These are phyloP conservation scores for Nephrocerus scutellatus DNA, from an alignment of 2,888 invertebrate genomes.

Conservation along the genomic window DNA sequence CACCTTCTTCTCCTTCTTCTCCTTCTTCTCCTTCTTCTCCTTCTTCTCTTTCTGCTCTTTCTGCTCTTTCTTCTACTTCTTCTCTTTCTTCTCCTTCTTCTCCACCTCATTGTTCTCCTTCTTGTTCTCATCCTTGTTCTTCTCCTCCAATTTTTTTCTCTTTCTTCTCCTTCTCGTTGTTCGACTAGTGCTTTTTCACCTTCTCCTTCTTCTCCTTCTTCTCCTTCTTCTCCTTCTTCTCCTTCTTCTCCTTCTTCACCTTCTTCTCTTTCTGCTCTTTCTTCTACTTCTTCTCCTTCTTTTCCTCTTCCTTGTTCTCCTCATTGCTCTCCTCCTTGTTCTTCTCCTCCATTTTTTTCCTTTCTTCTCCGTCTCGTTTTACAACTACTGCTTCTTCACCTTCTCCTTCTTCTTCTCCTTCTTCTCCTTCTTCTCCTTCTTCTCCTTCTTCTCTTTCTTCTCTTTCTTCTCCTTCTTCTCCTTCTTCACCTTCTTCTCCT, in stretches of 20 bases:
- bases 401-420: not conserved
- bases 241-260: not conserved
- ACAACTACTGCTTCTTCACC: not conserved
- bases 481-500: not conserved
- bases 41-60: not conserved
- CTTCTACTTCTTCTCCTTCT: not conserved
- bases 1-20: not conserved
- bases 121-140: no score
- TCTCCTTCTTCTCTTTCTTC: not conserved
- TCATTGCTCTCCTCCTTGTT: slow-evolving; percentile 2
- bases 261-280: slow-evolving; percentile 3
- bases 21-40: not conserved
- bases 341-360: no score
- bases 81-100: slow-evolving; percentile 4
- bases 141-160: slow-evolving; percentile 1
- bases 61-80: not conserved
- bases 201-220: not conserved
- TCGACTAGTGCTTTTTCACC: not conserved
- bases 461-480: not conserved
- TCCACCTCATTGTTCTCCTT: no score
- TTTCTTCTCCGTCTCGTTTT: not conserved
- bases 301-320: not conserved
- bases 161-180: slow-evolving; percentile 1
- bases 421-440: not conserved
- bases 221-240: not conserved